phyloP scores from a whole-genome alignment of 2,797 vertebrate species.

The Phalanger gymnotis region DNA sequence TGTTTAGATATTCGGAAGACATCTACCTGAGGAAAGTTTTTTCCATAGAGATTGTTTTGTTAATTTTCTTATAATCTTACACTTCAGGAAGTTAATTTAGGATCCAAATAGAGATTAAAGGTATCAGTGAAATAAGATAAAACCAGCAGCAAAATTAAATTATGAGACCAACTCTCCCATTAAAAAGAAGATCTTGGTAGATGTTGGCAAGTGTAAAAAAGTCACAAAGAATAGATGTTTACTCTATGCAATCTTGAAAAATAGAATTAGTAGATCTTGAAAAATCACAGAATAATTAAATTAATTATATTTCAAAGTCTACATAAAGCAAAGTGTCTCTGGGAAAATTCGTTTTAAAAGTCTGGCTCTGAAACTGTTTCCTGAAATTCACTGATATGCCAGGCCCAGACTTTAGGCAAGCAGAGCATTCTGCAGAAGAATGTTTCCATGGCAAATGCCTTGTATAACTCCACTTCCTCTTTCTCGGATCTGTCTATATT shows the following conservation, averaged over 20 bases:
- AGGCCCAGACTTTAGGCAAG: neutral
- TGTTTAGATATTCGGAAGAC: neutral
- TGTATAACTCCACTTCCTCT: neutral
- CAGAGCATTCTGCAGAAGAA: neutral
- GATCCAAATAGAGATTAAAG: neutral
- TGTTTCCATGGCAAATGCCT: neutral
- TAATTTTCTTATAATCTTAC: neutral
- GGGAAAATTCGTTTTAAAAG: neutral
- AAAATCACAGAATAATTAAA: slow-evolving; percentile 20
- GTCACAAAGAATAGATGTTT: neutral
- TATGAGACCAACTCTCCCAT: neutral
- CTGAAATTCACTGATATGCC: neutral
- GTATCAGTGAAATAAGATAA: neutral
- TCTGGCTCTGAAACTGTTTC: neutral
- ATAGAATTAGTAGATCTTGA: neutral
- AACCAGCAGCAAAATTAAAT: neutral
- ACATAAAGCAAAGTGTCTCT: neutral
- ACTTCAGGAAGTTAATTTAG: neutral
- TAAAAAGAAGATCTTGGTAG: neutral
- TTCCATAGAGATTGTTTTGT: neutral
- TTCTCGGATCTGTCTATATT: neutral
- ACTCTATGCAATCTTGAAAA: neutral
- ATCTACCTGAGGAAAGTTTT: neutral
- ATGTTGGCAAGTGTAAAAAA: neutral
- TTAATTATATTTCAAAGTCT: neutral